Percentiles rank a stretch among this genome's conserved stretches.
phyloP scores from a whole-genome alignment of 2,113 vertebrate species.

The Osmerus mordax region DNA sequence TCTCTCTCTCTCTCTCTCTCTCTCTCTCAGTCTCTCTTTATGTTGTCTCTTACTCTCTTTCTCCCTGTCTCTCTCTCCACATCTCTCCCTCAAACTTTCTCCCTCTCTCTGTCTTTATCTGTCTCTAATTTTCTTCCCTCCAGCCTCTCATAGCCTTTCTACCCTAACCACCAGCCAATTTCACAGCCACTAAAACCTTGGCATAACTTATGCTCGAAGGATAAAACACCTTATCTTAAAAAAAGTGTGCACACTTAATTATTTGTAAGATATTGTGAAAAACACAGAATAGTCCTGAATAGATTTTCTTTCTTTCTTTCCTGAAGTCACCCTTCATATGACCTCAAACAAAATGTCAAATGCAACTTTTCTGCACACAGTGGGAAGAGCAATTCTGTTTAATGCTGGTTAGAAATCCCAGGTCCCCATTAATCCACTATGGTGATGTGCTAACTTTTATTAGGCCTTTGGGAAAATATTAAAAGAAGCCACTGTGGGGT shows the following conservation, averaged over 20 bases:
- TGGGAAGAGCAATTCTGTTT: conserved; percentile 32
- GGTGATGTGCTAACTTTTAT: conserved; percentile 51
- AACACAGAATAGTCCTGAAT: too few species aligned
- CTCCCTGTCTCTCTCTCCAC: conserved; percentile 7
- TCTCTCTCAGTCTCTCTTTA: conserved; percentile 15
- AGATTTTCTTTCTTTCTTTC: conserved; percentile 14
- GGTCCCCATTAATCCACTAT: conserved; percentile 53
- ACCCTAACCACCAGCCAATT: too few species aligned
- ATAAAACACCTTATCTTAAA: background rate
- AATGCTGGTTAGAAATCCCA: conserved; percentile 30
- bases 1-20: conserved; percentile 9
- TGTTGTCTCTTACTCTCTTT: background rate
- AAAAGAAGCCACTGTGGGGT: conserved; percentile 59
- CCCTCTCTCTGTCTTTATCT: background rate
- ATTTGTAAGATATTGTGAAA: too few species aligned
- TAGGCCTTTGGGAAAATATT: conserved; percentile 63
- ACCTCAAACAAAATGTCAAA: conserved; percentile 57
- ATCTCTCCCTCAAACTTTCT: background rate
- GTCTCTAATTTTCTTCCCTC: too few species aligned
- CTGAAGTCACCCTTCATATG: conserved; percentile 11
- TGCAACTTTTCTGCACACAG: conserved; percentile 42
- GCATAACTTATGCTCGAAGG: background rate
- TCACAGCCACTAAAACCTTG: background rate
- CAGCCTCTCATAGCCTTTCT: too few species aligned
- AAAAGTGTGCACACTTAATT: too few species aligned